A percentile compares a stretch with the other conserved stretches of the same genome.
phyloP scores from a whole-genome alignment of 2,797 vertebrate genomes.

The Lepilemur septentrionalis region DNA sequence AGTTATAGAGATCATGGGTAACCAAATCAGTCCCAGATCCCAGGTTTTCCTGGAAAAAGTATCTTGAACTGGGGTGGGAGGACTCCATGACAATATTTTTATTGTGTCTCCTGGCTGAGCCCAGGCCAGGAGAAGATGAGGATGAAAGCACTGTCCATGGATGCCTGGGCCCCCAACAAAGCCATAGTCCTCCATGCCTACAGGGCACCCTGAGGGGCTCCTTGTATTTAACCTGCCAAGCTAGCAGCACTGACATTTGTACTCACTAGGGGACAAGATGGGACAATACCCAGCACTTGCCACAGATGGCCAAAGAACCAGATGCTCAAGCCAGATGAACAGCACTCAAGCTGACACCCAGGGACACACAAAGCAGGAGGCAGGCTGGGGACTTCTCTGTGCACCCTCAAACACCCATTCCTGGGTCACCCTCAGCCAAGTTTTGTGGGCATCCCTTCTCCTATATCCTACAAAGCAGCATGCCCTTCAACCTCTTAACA shows the following conservation, averaged over 20 bases:
- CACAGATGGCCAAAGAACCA: constrained; percentile 30
- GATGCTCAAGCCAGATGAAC: neutral
- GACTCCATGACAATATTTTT: neutral
- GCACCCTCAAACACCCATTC: neutral
- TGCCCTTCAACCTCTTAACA: neutral
- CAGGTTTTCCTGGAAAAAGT: neutral
- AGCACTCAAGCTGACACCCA: neutral
- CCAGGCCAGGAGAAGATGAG: neutral
- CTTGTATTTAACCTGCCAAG: neutral
- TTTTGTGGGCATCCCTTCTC: neutral
- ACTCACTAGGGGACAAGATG: neutral
- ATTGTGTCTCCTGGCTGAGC: neutral
- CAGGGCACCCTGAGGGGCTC: neutral
- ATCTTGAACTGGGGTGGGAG: neutral
- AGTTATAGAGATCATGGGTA: neutral
- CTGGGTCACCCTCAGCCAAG: neutral
- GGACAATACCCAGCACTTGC: neutral
- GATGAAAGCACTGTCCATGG: neutral
- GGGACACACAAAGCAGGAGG: neutral
- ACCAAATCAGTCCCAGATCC: neutral
- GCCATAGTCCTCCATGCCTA: neutral
- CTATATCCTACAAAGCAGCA: neutral
- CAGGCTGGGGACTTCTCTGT: neutral
- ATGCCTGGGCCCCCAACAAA: neutral
- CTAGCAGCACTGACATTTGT: constrained; percentile 63